Percentiles rank a stretch among this genome's conserved stretches.
Evolutionary conservation across 2,888 invertebrate species (phyloP).

Genomic region (Diarsia dahlii): DNA sequence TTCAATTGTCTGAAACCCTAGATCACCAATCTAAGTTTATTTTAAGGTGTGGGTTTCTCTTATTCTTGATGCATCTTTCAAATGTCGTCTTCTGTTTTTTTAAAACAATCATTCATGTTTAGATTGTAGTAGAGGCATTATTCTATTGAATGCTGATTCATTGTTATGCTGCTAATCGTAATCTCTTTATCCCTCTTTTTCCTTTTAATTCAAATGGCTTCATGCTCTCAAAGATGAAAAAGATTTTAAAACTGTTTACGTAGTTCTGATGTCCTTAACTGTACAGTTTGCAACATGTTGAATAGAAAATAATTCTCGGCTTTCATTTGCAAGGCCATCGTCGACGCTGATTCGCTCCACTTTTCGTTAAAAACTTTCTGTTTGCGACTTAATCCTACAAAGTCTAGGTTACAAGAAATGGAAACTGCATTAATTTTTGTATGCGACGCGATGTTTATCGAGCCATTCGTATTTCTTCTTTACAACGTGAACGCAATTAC

Average conservation of each 20-base stretch:
- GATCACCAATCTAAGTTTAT: background rate
- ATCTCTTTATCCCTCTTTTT: background rate
- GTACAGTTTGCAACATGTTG: slow-evolving; percentile 57
- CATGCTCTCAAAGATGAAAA: background rate
- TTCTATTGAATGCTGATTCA: no score
- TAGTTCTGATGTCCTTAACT: slow-evolving; percentile 40
- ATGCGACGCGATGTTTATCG: slow-evolving; percentile 28
- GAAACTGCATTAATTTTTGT: slow-evolving; percentile 41
- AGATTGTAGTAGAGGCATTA: background rate
- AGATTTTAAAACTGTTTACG: background rate
- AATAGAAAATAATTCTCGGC: slow-evolving; percentile 74
- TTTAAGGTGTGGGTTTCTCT: background rate
- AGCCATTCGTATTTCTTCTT: slow-evolving; percentile 34
- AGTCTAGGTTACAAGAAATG: slow-evolving; percentile 49
- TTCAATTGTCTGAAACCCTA: slow-evolving; percentile 10
- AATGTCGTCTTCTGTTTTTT: background rate
- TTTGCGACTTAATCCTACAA: slow-evolving; percentile 65
- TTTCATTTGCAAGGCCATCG: slow-evolving; percentile 77
- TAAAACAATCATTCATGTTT: background rate
- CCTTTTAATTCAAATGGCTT: background rate
- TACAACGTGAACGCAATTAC: slow-evolving; percentile 55
- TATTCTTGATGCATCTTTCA: background rate
- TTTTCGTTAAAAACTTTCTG: slow-evolving; percentile 79
- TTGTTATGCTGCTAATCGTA: background rate
- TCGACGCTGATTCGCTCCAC: slow-evolving; percentile 75